Percentiles rank a stretch among this genome's conserved stretches.
phyloP scores from a whole-genome alignment of 2,888 invertebrate species.

The Metallyticus violacea region DNA sequence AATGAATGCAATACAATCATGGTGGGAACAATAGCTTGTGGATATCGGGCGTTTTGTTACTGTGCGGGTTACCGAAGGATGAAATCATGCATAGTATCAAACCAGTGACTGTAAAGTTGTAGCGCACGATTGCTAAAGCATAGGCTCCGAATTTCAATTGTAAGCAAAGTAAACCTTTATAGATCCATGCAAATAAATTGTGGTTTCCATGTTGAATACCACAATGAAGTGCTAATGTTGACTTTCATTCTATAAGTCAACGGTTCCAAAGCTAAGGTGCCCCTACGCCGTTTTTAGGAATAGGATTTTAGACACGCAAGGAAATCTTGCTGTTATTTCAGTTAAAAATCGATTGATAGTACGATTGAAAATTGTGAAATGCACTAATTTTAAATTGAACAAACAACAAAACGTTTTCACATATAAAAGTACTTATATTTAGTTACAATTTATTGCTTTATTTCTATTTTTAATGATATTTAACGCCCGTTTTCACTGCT shows the following conservation, averaged over 20 bases:
- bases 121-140: background rate
- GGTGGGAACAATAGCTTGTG: background rate
- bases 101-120: background rate
- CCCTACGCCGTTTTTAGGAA: too few relatives aligned
- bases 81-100: background rate
- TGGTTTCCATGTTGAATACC: background rate
- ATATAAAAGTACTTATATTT: too few relatives aligned
- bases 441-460: too few relatives aligned
- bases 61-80: background rate
- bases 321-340: too few relatives aligned
- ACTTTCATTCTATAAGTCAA: background rate
- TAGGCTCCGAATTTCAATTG: background rate
- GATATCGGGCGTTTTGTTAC: background rate
- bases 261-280: too few relatives aligned
- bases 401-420: too few relatives aligned
- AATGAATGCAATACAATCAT: background rate
- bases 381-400: too few relatives aligned
- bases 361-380: too few relatives aligned
- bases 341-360: too few relatives aligned
- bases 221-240: background rate
- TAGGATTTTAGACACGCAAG: too few relatives aligned
- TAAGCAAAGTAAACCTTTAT: background rate
- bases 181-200: background rate
- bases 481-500: too few relatives aligned
- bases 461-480: too few relatives aligned